Percentiles rank a stretch among this genome's conserved stretches.
Evolutionary conservation across 1,140 invertebrate species (phyloP).

Genomic region (Phymastichus coffea): DNA sequence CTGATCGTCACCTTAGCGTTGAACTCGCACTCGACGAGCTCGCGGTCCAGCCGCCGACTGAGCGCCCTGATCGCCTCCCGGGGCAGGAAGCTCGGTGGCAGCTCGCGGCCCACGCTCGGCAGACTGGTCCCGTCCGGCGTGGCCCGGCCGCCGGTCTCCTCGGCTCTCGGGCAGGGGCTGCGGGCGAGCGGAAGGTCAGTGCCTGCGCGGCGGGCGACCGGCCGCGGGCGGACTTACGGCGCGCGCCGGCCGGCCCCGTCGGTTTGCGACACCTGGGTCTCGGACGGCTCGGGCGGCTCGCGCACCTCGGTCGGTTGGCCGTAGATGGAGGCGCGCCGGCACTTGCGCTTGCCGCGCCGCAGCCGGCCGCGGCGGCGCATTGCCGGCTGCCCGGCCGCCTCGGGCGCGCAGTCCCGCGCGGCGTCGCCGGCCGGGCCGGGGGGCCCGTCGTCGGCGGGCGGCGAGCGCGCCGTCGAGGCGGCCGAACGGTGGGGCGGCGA

Average conservation of each 20-base stretch:
- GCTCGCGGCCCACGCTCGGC: constrained; percentile 17
- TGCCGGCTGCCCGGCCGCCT: constrained; percentile 1
- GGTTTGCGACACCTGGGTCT: constrained; percentile 51
- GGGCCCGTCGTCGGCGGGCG: constrained; percentile 29
- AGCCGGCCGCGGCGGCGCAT: constrained; percentile 43
- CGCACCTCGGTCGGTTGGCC: constrained; percentile 52
- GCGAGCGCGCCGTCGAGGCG: constrained; percentile 16
- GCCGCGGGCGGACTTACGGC: too few species aligned
- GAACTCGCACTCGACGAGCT: constrained; percentile 70
- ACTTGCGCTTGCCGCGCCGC: constrained; percentile 46
- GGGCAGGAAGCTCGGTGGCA: constrained; percentile 58
- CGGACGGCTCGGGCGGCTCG: constrained; percentile 48
- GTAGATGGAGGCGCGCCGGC: constrained; percentile 46
- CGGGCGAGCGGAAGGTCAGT: too few species aligned
- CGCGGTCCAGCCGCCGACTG: constrained; percentile 65
- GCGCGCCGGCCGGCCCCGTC: too few species aligned
- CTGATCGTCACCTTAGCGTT: constrained; percentile 58
- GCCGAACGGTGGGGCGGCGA: constrained; percentile 8
- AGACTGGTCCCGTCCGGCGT: constrained; percentile 34
- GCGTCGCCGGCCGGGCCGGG: constrained; percentile 40
- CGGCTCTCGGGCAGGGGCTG: not conserved
- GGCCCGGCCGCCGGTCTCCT: constrained; percentile 2
- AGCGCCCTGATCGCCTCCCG: constrained; percentile 65
- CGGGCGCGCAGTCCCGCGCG: not conserved
- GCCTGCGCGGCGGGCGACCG: too few species aligned